Base-by-base conservation (phyloP, 2,113 vertebrate species). In the Notothenia coriiceps region DNA sequence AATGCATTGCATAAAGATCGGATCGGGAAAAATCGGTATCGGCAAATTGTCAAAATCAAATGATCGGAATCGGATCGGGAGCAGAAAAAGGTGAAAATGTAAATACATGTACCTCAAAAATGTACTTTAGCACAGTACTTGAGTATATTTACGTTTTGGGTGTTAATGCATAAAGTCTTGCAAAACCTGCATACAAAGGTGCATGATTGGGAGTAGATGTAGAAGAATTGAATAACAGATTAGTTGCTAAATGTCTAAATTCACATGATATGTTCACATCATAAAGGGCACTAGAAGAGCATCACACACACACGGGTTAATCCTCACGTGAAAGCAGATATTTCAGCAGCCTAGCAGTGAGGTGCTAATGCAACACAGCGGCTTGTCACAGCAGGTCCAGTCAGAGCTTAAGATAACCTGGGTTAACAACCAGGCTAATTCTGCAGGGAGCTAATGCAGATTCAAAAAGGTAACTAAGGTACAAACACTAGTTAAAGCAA, bases 331-430 rank as follows among this genome's bases (percentile, higher is more conserved):
- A 65, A 74, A 60, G 77, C 78, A 83, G 71, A 86, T 80, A 84
- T 29, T 51, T 47, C 71, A 61, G 67, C 47, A 46, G 69, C 33
- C 44, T 52, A 50, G 14, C 83, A 70, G 12, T 6, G 61, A 80
- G 57, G 60, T 64, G 76, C 69, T 84, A 82, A 88, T 81, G 63
- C 73, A 68, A 51, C 66, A 65, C 81, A 77, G 72, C 25, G 70
- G 84, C 87, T 87, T 91, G 91, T 91, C 65, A 76, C 77, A 88
- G 86, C 88, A 86, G 78, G 85, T 86, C 63, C 49, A 65, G 60
- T 60, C 69, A 59, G 68, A 76, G 83, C 69, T 78, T 61, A 73
- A 76, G 70, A 79, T 80, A 88, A 85, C 88, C 70, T 15, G 5
- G 57, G 65, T 85, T 90, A 87, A 92, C 71, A 83, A 86, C 80